Percentiles rank a stretch among this genome's conserved stretches.
phyloP scores from a whole-genome alignment of 2,113 vertebrate genomes.

The Malurus melanocephalus region DNA sequence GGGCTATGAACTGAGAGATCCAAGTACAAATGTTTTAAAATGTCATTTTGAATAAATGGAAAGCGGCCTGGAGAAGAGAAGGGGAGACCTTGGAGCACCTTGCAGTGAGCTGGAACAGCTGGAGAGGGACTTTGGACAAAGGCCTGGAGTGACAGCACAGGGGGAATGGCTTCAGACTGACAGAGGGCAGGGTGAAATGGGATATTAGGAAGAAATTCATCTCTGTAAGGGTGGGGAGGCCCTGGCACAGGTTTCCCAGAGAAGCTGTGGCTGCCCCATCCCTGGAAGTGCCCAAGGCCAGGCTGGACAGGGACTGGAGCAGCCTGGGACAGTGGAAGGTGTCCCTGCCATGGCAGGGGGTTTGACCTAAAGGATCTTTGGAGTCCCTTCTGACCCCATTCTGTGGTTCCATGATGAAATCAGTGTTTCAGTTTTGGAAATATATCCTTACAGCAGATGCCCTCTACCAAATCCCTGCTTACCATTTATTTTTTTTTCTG shows the following conservation, averaged over 20 bases:
- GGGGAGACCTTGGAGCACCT: background rate
- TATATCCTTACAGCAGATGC: background rate
- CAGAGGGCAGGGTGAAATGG: background rate
- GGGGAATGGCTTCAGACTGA: background rate
- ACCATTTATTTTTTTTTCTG: background rate
- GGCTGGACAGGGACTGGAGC: background rate
- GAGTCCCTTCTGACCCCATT: background rate
- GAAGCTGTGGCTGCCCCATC: background rate
- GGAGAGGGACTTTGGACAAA: background rate
- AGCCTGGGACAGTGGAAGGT: rapidly evolving
- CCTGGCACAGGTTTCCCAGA: background rate
- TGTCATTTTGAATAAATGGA: background rate
- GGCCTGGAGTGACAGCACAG: background rate
- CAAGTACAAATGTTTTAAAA: background rate
- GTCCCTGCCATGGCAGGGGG: background rate
- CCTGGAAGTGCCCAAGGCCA: background rate
- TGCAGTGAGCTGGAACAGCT: background rate
- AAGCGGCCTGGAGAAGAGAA: background rate
- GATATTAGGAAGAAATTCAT: background rate
- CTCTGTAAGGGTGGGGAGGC: rapidly evolving
- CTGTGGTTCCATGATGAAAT: background rate
- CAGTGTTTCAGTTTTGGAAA: background rate
- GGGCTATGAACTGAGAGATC: background rate
- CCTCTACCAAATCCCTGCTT: background rate
- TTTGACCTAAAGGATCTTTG: background rate